Conservation (phyloP, 2,888 invertebrate species). For the Orthonevra nobilis region DNA sequence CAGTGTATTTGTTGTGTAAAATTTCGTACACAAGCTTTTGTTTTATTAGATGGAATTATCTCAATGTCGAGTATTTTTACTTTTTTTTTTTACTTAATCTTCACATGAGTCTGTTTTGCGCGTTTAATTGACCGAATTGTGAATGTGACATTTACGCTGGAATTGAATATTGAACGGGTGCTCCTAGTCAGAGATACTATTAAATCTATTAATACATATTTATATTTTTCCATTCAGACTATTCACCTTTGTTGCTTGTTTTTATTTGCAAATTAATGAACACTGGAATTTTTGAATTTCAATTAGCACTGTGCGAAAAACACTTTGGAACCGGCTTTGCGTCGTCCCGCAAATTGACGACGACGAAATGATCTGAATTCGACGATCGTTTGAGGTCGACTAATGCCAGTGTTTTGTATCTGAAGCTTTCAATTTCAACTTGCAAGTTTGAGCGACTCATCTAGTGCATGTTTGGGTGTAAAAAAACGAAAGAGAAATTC, state of each 20-base stretch:
- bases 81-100: background rate
- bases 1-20: too few relatives aligned
- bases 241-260: too few relatives aligned
- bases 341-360: too few relatives aligned
- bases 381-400: constrained; percentile 53
- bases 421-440: constrained; percentile 21
- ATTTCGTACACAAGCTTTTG: constrained; percentile 19
- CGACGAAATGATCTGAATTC: too few relatives aligned
- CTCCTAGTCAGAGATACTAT: too few relatives aligned
- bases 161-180: too few relatives aligned
- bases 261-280: too few relatives aligned
- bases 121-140: constrained; percentile 19
- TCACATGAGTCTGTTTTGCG: background rate
- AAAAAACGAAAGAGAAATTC: background rate
- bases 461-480: background rate
- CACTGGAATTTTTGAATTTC: too few relatives aligned
- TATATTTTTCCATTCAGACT: too few relatives aligned
- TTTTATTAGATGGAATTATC: constrained; percentile 22
- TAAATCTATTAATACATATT: too few relatives aligned
- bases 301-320: constrained; percentile 33
- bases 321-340: constrained; percentile 23
- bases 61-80: constrained; percentile 20
- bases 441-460: constrained; percentile 27
- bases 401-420: constrained; percentile 27
- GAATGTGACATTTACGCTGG: too few relatives aligned